Percentiles rank a stretch among this genome's conserved stretches.
Conservation (phyloP, 1,140 invertebrate species). For the Drosophila grimshawi region DNA sequence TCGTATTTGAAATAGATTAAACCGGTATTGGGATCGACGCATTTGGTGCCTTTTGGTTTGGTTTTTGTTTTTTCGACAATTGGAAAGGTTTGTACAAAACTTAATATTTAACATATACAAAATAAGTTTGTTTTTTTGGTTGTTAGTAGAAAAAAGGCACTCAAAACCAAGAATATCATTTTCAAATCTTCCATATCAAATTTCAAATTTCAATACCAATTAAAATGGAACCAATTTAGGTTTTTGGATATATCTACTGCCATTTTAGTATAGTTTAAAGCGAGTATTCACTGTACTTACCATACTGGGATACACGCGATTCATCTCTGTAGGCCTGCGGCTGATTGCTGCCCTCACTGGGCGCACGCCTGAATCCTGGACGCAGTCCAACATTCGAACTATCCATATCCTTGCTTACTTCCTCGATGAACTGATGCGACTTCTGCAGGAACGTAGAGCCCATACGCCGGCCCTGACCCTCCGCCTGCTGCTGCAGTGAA, state of each 20-base stretch:
- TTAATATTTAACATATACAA: conserved; percentile 51
- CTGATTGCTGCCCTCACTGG: conserved; percentile 79
- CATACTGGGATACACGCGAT: conserved; percentile 88
- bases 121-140: conserved; percentile 7
- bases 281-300: conserved; percentile 85
- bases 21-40: conserved; percentile 90
- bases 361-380: conserved; percentile 86
- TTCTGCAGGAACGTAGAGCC: conserved; percentile 89
- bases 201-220: conserved; percentile 62
- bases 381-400: conserved; percentile 83
- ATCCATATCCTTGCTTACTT: conserved; percentile 88
- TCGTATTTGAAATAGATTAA: conserved; percentile 94
- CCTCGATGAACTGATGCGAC: conserved; percentile 88
- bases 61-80: conserved; percentile 30
- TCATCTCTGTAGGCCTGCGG: conserved; percentile 90
- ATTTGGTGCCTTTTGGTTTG: conserved; percentile 88
- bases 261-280: conserved; percentile 29
- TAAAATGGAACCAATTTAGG: conserved; percentile 27
- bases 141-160: conserved; percentile 39
- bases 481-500: conserved; percentile 83
- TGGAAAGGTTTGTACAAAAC: conserved; percentile 44
- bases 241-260: conserved; percentile 24
- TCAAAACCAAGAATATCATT: conserved; percentile 20
- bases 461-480: conserved; percentile 86
- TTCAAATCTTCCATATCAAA: conserved; percentile 38